phyloP scores from a whole-genome alignment of 1,140 invertebrate genomes.

The Bombyx mandarina region DNA sequence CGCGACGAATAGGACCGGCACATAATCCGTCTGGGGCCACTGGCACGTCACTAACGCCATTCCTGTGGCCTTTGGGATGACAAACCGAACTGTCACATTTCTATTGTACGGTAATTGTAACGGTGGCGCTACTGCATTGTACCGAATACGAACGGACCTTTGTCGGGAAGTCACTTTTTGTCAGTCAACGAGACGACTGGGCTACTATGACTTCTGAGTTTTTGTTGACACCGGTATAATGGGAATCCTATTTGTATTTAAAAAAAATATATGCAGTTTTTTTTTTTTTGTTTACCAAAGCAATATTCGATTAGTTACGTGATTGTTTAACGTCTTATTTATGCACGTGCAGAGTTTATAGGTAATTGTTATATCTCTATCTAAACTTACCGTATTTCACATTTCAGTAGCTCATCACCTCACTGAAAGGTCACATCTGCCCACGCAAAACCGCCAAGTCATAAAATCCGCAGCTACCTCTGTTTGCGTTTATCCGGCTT shows the following conservation, averaged over 20 bases:
- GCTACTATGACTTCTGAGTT: not conserved
- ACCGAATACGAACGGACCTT: constrained; percentile 26
- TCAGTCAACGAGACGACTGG: constrained; percentile 16
- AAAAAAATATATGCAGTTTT: constrained; percentile 11
- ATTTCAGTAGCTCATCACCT: constrained; percentile 13
- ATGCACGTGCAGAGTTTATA: no score
- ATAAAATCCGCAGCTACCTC: constrained; percentile 37
- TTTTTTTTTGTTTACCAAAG: not conserved
- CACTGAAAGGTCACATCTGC: constrained; percentile 27
- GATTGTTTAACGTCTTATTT: no score
- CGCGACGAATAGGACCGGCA: constrained; percentile 7
- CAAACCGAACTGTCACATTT: constrained; percentile 43
- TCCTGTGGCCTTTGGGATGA: constrained; percentile 22
- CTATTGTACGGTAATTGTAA: constrained; percentile 30
- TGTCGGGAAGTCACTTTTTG: constrained; percentile 45
- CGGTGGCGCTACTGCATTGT: constrained; percentile 58
- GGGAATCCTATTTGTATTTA: not conserved
- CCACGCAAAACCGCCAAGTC: constrained; percentile 17
- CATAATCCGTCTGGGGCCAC: constrained; percentile 6
- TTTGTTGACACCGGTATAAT: constrained; percentile 16
- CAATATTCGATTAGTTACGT: not conserved
- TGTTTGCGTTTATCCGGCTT: constrained; percentile 39
- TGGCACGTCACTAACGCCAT: constrained; percentile 9
- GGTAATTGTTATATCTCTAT: no score
- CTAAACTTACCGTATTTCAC: no score